Conservation (phyloP, 2,113 vertebrate genomes). For the Eulacestoma nigropectus region DNA sequence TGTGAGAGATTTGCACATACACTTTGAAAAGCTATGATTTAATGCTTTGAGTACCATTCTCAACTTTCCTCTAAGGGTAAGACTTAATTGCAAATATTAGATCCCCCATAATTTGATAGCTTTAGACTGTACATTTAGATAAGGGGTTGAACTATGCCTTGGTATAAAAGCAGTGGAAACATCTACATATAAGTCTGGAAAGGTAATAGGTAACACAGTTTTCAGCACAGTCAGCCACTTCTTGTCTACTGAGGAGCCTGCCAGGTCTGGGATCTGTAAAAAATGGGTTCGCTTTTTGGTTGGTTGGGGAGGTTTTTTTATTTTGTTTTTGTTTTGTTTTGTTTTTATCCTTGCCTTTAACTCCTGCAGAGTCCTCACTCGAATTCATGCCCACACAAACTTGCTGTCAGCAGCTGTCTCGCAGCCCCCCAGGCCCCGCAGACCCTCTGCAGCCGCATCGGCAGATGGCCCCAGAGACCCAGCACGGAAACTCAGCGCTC, state of each 20-base stretch:
- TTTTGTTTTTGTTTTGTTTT: not conserved
- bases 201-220: not conserved
- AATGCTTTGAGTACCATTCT: not conserved
- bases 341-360: not conserved
- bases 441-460: accelerated
- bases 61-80: not conserved
- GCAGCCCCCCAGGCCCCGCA: not conserved
- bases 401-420: not conserved
- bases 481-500: accelerated
- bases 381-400: accelerated
- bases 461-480: not conserved
- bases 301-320: too few species aligned
- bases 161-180: not conserved
- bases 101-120: not conserved
- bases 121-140: not conserved
- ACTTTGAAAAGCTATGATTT: not conserved
- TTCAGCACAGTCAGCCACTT: not conserved
- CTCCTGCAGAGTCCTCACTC: not conserved
- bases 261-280: not conserved
- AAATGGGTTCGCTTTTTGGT: not conserved
- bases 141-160: not conserved
- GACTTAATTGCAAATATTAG: not conserved
- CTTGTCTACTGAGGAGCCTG: not conserved
- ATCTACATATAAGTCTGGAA: not conserved
- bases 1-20: not conserved